Evolutionary conservation across 2,888 invertebrate species (phyloP), one percentile per base, ranked within the genome.

Genomic region (Xiphydria camelus): DNA sequence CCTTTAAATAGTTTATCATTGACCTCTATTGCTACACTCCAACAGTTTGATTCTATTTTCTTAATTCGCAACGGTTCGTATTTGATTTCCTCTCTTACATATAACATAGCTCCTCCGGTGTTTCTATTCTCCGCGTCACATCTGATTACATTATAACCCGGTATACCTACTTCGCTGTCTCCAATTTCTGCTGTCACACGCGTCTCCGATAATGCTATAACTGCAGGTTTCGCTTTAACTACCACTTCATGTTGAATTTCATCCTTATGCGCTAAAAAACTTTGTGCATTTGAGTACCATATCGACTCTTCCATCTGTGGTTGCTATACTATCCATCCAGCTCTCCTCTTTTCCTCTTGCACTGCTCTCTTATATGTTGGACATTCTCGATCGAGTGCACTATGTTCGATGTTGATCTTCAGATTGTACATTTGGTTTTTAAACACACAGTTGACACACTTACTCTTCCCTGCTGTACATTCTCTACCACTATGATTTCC

Each of bases 231-330:
- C 12, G 4, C 33, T 17, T 10, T 39, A 4, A 41, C 31, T 6
- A 21, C 7, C 19, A 39, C 34, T 12, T 49, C 9, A 6, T 47
- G 36, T 18, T 45, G 34, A n/a, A 54, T 49, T 18, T 52, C 49
- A 4, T 55, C 49, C 6, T 53, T 53, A 21, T 49, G 49, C 6
- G 23, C 42, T 19, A 51, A 32, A 35, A 21, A 14, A 37, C 29
- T 20, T 7, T 42, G 15, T 25, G 41, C 41, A 41, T 41, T 41
- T 34, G 22, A 35, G 32, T 48, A 44, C 31, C 20, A 23, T 9
- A 38, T 15, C 29, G n/a, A 20, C 22, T 36, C 26, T 20, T 44
- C 29, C 46, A 38, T 41, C 48, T 23, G 32, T 49, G 15, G 22
- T 47, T 49, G 35, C 45, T 52, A 47, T 18, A 45, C 26, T n/a